phyloP scores from a whole-genome alignment of 2,888 invertebrate genomes.

The Pocota personata region DNA sequence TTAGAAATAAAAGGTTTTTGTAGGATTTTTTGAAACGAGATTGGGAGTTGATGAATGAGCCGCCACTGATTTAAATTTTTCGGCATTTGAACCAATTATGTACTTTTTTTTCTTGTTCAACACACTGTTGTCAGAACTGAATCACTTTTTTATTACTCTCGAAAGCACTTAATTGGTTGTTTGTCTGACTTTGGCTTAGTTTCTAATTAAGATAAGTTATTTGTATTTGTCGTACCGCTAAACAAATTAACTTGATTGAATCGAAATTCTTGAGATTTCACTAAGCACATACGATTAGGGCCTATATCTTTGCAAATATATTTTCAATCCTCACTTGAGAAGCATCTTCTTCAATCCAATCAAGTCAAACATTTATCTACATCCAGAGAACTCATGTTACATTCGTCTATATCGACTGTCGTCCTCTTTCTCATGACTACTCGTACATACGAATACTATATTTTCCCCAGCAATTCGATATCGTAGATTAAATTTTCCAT shows the following conservation, averaged over 20 bases:
- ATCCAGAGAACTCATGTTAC: not conserved
- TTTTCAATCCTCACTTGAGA: not conserved
- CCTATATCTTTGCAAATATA: not conserved
- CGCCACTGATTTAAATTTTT: too few relatives aligned
- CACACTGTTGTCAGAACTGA: not conserved
- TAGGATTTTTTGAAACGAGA: too few relatives aligned
- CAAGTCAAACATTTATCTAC: not conserved
- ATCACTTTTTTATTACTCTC: not conserved
- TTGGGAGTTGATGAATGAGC: too few relatives aligned
- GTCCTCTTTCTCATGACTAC: not conserved
- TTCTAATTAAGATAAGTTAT: not conserved
- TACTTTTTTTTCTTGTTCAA: not conserved
- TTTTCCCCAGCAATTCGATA: constrained; percentile 23
- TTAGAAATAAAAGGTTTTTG: too few relatives aligned
- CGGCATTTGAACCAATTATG: too few relatives aligned
- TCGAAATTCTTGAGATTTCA: not conserved
- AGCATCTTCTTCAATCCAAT: not conserved
- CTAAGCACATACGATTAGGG: not conserved
- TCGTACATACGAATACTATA: too few relatives aligned
- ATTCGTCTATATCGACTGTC: not conserved
- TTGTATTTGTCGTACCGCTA: not conserved
- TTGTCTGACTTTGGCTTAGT: not conserved
- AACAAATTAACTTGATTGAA: not conserved
- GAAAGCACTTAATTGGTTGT: constrained; percentile 8
- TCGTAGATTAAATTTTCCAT: constrained; percentile 3